Percentiles rank a stretch among this genome's conserved stretches.
These are phyloP conservation scores for Lordiphosa collinella DNA, from an alignment of 1,140 invertebrate species.

Conservation along the genomic window DNA sequence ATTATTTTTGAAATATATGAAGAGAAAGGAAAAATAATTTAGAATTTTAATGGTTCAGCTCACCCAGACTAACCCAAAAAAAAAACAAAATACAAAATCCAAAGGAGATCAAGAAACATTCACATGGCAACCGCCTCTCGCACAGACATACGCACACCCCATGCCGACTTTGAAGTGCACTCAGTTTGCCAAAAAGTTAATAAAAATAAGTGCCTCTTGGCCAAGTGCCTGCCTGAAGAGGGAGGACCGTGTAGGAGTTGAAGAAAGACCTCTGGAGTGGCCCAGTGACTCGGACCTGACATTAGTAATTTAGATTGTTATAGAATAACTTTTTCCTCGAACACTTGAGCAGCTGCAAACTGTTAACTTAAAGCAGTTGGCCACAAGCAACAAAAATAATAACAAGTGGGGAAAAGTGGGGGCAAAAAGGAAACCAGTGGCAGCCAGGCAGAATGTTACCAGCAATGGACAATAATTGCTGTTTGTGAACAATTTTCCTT, in stretches of 20 bases:
- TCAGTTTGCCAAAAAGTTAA: conserved; percentile 67
- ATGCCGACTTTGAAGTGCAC: conserved; percentile 62
- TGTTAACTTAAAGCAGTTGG: conserved; percentile 30
- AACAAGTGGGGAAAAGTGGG: conserved; percentile 22
- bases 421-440: conserved; percentile 11
- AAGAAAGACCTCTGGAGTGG: conserved; percentile 21
- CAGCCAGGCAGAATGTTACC: conserved; percentile 45
- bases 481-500: conserved; percentile 20
- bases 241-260: conserved; percentile 5
- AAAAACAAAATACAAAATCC: not conserved
- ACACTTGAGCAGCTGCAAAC: conserved; percentile 35
- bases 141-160: conserved; percentile 22
- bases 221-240: conserved; percentile 30
- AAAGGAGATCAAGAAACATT: conserved; percentile 9
- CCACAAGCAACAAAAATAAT: conserved; percentile 24
- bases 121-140: conserved; percentile 33
- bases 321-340: conserved; percentile 39
- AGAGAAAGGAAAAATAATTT: not conserved
- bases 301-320: conserved; percentile 63
- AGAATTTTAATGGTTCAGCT: too few relatives aligned
- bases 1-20: not conserved
- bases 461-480: conserved; percentile 64
- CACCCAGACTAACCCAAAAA: not conserved
- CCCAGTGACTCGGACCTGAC: conserved; percentile 32
- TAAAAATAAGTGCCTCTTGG: conserved; percentile 73